phyloP scores from a whole-genome alignment of 2,888 invertebrate species.

The Carterocephalus palaemon region DNA sequence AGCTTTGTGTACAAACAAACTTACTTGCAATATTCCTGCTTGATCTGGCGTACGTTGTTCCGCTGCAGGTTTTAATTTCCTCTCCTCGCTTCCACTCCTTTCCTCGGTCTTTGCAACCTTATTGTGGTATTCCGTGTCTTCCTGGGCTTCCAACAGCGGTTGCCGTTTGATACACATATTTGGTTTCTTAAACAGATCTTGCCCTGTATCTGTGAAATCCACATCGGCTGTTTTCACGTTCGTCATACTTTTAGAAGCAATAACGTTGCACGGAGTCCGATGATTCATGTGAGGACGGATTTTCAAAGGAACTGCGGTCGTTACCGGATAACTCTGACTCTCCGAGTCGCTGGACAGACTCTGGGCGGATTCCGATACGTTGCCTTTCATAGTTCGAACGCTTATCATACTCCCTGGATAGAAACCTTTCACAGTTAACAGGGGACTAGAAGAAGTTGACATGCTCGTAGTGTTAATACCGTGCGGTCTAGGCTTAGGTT shows the following conservation, averaged over 20 bases:
- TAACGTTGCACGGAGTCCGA: slow-evolving; percentile 60
- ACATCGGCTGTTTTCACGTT: slow-evolving; percentile 78
- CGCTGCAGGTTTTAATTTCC: slow-evolving; percentile 37
- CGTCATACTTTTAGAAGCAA: slow-evolving; percentile 80
- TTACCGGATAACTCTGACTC: slow-evolving; percentile 74
- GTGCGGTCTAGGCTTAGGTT: slow-evolving; percentile 76
- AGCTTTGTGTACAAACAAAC: not conserved
- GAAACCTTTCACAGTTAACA: slow-evolving; percentile 80
- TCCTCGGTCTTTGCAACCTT: slow-evolving; percentile 75
- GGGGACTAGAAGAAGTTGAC: slow-evolving; percentile 84
- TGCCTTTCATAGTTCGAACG: slow-evolving; percentile 79
- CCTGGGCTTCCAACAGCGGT: slow-evolving; percentile 66
- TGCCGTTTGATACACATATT: slow-evolving; percentile 69
- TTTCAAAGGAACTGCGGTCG: slow-evolving; percentile 73
- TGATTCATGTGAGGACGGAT: slow-evolving; percentile 72
- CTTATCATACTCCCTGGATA: slow-evolving; percentile 82
- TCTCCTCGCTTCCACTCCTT: slow-evolving; percentile 47
- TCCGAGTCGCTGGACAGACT: slow-evolving; percentile 83
- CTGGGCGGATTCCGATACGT: slow-evolving; percentile 82
- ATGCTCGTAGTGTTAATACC: slow-evolving; percentile 79
- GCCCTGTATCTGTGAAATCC: slow-evolving; percentile 67
- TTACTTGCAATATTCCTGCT: slow-evolving; percentile 83
- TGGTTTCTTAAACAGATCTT: slow-evolving; percentile 53
- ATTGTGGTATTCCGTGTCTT: slow-evolving; percentile 70
- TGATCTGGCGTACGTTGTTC: slow-evolving; percentile 54